A percentile compares a stretch with the other conserved stretches of the same genome.
These are phyloP conservation scores for Pristionchus exspectatus DNA, from an alignment of 2,888 invertebrate genomes.

Conservation along the genomic window DNA sequence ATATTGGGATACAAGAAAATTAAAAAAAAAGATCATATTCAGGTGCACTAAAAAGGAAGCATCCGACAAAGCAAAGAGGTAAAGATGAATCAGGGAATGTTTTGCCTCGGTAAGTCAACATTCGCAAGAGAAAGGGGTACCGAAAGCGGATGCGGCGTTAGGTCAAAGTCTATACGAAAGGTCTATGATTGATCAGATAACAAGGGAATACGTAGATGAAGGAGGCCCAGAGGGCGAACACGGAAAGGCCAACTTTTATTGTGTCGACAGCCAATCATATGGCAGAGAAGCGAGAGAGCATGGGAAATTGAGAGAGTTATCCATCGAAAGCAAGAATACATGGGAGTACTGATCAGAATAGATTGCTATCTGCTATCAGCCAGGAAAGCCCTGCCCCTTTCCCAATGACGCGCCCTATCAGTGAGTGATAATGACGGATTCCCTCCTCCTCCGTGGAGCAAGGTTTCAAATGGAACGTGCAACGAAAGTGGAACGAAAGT, in stretches of 20 bases:
- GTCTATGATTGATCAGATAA: too few species aligned
- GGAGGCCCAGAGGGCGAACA: background rate
- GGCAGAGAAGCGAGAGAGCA: background rate
- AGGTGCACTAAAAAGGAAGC: background rate
- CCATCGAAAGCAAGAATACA: background rate
- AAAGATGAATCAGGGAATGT: background rate
- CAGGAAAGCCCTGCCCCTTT: background rate
- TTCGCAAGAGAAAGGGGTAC: background rate
- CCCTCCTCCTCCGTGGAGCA: too few species aligned
- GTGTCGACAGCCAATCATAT: background rate
- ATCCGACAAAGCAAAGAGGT: background rate
- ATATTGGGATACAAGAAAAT: background rate
- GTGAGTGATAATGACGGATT: background rate
- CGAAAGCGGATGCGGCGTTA: background rate
- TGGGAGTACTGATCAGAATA: background rate
- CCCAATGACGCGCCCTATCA: background rate
- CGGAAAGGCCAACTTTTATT: too few species aligned
- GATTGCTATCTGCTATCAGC: too few species aligned
- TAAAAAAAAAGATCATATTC: background rate
- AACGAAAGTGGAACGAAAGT: too few species aligned
- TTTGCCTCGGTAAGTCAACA: constrained; percentile 10
- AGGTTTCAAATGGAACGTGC: too few species aligned
- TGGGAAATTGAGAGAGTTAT: background rate
- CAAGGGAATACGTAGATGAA: too few species aligned
- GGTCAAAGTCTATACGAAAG: too few species aligned